Base-by-base conservation (phyloP, 2,113 vertebrate genomes). In the Phasianus colchicus region DNA sequence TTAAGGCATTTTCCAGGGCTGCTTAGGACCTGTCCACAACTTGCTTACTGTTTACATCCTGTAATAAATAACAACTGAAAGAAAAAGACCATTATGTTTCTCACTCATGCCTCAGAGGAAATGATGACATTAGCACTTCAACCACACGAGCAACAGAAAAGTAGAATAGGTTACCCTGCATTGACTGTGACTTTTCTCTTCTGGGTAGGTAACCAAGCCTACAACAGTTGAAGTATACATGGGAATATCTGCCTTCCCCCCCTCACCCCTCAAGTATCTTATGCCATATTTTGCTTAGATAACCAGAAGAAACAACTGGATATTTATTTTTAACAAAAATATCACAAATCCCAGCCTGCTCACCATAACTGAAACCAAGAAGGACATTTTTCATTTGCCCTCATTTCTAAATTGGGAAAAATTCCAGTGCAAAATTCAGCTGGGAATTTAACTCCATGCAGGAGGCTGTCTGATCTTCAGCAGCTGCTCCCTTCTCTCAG, bases 381-480 rank as follows among this genome's bases (percentile, higher is more conserved):
- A 72, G 10, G 87, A 84, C 3, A 20, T 47, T 61, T 75, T 20
- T 7, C 6, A 34, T 60, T 94, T 84, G 15, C 25, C 13, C 15
- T 71, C 30, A 47, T 52, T 45, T 1, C 6, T 12, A 54, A 74
- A 58, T 55, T 42, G 45, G 55, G 27, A 54, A 36, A 21, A 89
- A 32, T 47, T 89, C 12, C 14, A 47, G 60, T 64, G 55, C 42
- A 76, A n/a, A 20, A 88, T 93, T 58, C 72, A 88, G 72, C 50
- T 74, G 60, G 42, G 52, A 47, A 63, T 80, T 77, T 63, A 85
- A 71, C 0, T 0, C 85, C 50, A 12, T 74, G 64, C 40, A 58
- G 64, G 90, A 93, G 18, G 24, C 43, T 70, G n/a, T 15, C 85
- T 90, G 72, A 91, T 83, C 80, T 93, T 42, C 83, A 88, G 57